A percentile compares a stretch with the other conserved stretches of the same genome.
These are phyloP conservation scores for Mycteria americana DNA, from an alignment of 2,797 vertebrate species.

Conservation along the genomic window DNA sequence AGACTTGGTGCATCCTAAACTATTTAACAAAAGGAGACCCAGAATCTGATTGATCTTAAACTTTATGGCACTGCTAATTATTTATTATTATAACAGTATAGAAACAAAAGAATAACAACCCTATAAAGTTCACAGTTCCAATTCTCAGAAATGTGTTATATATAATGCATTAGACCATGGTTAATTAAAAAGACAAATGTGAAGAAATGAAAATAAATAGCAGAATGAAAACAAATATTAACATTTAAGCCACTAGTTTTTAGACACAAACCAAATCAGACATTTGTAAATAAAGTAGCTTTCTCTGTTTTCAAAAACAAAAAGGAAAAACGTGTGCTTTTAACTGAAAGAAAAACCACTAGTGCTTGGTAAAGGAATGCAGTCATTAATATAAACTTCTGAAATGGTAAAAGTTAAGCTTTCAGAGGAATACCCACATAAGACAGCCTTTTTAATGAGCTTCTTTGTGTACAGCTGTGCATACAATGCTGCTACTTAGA, in stretches of 20 bases:
- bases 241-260: background rate
- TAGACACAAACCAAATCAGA: background rate
- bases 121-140: background rate
- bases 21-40: background rate
- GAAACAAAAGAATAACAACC: background rate
- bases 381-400: background rate
- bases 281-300: background rate
- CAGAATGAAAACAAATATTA: background rate
- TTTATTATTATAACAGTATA: background rate
- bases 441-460: background rate
- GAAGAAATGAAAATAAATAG: background rate
- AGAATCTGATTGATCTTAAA: background rate
- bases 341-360: background rate
- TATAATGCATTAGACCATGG: background rate
- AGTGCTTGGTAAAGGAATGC: background rate
- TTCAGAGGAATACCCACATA: background rate
- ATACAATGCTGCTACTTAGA: background rate
- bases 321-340: background rate
- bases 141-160: background rate
- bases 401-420: background rate
- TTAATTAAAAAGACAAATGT: background rate
- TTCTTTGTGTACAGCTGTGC: background rate
- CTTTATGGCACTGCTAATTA: background rate
- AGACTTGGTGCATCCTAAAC: background rate
- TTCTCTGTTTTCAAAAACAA: background rate